Base-by-base conservation (phyloP, 2,888 invertebrate species). In the Pyrrhia umbra region DNA sequence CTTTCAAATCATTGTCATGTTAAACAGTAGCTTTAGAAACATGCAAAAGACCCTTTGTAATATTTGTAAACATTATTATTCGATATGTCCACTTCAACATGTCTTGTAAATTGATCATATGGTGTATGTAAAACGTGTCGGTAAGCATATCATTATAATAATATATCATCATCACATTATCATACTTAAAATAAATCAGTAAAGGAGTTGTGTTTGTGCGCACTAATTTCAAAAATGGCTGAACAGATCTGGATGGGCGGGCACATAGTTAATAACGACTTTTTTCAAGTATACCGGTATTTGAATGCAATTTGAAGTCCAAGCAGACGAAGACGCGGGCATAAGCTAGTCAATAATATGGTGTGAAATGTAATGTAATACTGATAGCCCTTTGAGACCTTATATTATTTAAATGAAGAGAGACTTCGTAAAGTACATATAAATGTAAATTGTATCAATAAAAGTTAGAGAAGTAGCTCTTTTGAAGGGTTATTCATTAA, bases 381-480 rank as follows among this genome's bases (percentile, higher is more conserved):
- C 16, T 20, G 30, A 37, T 39, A 23, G 16, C 25, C 27, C 46
- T 67, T 74, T 60, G 27, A 69, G 23, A 30, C n/a, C 21, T 34
- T 23, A 30, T 23, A 30, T 46, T 43, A 25, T 75, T 70, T 30
- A 60, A 55, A 75, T 75, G 55, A 61, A 51, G 20, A 56, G 37
- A 25, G 30, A 40, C 43, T 45, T 46, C 30, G 54, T 42, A 51
- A 60, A 60, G 20, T 75, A 47, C 46, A 61, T 75, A 51, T 49
- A 52, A 49, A 75, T 69, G 70, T 69, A 75, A 75, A 75, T 56
- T 68, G 13, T 43, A 37, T 60, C 4, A 56, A 61, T 75, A 60
- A 55, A 75, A 52, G 15, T 39, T 21, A 55, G 51, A 18, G 50
- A 52, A 61, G 21, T 30, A 13, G 42, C 27, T 46, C 45, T 37